Percentiles rank a stretch among this genome's conserved stretches.
Evolutionary conservation across 1,140 invertebrate species (phyloP).

Genomic region (Epicauta chinensis): DNA sequence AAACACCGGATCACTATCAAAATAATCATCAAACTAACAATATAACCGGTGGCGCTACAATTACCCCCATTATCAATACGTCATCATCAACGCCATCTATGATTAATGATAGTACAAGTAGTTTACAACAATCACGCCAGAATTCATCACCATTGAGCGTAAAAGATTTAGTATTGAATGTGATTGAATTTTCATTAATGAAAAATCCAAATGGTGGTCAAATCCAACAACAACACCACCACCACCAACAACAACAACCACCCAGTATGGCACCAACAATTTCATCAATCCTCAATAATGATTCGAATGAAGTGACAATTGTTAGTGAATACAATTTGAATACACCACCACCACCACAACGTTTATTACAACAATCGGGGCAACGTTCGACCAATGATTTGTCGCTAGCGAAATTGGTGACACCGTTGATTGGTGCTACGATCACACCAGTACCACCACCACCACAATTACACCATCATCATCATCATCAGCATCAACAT

Average conservation of each 20-base stretch:
- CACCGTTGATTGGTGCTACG: slow-evolving; percentile 56
- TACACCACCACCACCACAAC: slow-evolving; percentile 45
- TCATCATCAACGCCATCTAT: slow-evolving; percentile 45
- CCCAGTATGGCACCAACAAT: slow-evolving; percentile 56
- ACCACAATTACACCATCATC: slow-evolving; percentile 14
- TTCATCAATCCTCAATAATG: slow-evolving; percentile 57
- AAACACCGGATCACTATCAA: slow-evolving; percentile 43
- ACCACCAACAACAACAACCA: slow-evolving; percentile 29
- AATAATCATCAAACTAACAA: background rate
- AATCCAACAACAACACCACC: slow-evolving; percentile 6
- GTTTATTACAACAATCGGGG: slow-evolving; percentile 24
- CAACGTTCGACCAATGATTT: slow-evolving; percentile 41
- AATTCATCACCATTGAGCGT: slow-evolving; percentile 57
- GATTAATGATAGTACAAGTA: slow-evolving; percentile 18
- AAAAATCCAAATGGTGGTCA: slow-evolving; percentile 50
- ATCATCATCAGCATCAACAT: slow-evolving; percentile 20
- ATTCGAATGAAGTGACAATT: slow-evolving; percentile 47
- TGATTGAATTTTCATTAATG: slow-evolving; percentile 67
- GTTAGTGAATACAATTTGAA: slow-evolving; percentile 50
- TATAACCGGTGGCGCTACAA: slow-evolving; percentile 36
- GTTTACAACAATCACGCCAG: slow-evolving; percentile 35
- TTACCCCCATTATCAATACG: slow-evolving; percentile 41
- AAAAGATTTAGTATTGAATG: slow-evolving; percentile 66
- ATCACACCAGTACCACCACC: slow-evolving; percentile 52
- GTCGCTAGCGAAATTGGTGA: slow-evolving; percentile 38